phyloP scores from a whole-genome alignment of 2,888 invertebrate species.

The Stramonita haemastoma region DNA sequence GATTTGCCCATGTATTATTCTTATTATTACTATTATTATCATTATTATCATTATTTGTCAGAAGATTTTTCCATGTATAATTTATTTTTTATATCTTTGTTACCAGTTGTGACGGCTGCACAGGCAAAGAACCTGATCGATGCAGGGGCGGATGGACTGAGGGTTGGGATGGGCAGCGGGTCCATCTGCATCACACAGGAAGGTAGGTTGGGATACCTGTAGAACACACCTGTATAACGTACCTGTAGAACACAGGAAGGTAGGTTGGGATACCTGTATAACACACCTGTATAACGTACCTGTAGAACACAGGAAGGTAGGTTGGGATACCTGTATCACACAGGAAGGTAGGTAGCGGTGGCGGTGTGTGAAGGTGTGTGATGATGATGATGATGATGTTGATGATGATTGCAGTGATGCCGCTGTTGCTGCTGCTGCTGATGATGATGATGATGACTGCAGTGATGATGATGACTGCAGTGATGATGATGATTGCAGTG shows the following conservation, averaged over 20 bases:
- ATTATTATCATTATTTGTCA: too few relatives aligned
- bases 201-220: slow-evolving; percentile 66
- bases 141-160: slow-evolving; percentile 96
- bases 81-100: background rate
- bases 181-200: slow-evolving; percentile 99
- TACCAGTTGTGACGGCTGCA: slow-evolving; percentile 91
- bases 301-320: too few relatives aligned
- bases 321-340: too few relatives aligned
- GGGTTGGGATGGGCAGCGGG: slow-evolving; percentile 99
- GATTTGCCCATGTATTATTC: too few relatives aligned
- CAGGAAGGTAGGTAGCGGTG: background rate
- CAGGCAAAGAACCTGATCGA: slow-evolving; percentile 98
- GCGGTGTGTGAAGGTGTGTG: background rate
- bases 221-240: too few relatives aligned
- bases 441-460: too few relatives aligned
- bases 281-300: too few relatives aligned
- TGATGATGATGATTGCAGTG: background rate
- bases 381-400: background rate
- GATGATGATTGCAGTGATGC: background rate
- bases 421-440: too few relatives aligned
- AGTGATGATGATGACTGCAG: background rate
- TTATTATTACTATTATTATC: too few relatives aligned
- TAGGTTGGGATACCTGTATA: too few relatives aligned
- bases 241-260: too few relatives aligned
- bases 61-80: too few relatives aligned